Evolutionary conservation across 92 coral and sea anemone genomes (phyloP), one percentile per base, ranked within the genome.

Genomic region (Epizoanthus ramosus): DNA sequence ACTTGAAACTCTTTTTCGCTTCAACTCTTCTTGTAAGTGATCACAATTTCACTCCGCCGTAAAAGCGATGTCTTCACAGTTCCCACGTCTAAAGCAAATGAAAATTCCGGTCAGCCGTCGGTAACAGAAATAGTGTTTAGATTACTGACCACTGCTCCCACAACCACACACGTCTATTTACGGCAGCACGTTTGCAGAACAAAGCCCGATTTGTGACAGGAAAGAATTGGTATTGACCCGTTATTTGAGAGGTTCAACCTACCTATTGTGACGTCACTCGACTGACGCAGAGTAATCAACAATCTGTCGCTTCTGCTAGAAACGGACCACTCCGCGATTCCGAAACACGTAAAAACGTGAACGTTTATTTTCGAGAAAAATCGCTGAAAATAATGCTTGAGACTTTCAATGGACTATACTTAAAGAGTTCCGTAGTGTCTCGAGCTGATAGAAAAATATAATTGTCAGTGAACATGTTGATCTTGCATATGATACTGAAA

Each of bases 131-230:
- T 77, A 77, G 71, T 77, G 82, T 77, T 77, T 77, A 41, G 82
- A 77, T 77, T 77, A 77, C 70, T 76, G 81, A 76, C 81, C 59
- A 69, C 82, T 60, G 60, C 82, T 77, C 70, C 57, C 58, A 64
- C 71, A 57, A 39, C 63, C 82, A 77, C 82, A 77, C 82, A 77
- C 82, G 82, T 77, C 82, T 77, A 77, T 77, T 77, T 77, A 77
- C 82, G 82, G 82, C 68, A 77, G 53, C 59, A 23, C 54, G 82
- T 17, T 56, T 60, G 71, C 54, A 77, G 82, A 77, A 77, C 82
- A 77, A 77, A 37, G 82, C 68, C 23, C 82, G 57, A 77, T 39
- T 77, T 77, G 82, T 77, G 82, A 77, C 82, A 77, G 82, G 82
- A 77, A 75, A 77, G 63, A 68, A 77, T 77, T 77, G 47, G 82